Percentiles rank a stretch among this genome's conserved stretches.
Evolutionary conservation across 2,797 vertebrate species (phyloP).

Genomic region (Decapterus maruadsi): DNA sequence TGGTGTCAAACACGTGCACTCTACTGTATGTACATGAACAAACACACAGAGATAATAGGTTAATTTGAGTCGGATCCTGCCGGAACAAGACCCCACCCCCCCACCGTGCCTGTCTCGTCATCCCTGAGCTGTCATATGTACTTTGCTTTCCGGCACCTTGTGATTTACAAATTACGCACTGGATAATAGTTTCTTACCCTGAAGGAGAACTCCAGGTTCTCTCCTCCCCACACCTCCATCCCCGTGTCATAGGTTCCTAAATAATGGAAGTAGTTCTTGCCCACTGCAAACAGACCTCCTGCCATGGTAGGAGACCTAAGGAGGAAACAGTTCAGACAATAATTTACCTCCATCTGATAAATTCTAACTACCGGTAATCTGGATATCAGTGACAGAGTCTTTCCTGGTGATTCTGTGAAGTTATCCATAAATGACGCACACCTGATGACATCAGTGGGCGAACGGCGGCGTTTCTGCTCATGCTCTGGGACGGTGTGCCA

Average conservation of each 20-base stretch:
- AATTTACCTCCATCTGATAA: background rate
- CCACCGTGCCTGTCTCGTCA: too few species aligned
- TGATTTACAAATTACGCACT: too few species aligned
- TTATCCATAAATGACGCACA: conserved; percentile 55
- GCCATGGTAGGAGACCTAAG: conserved; percentile 98
- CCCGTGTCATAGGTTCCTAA: conserved; percentile 98
- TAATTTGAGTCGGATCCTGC: too few species aligned
- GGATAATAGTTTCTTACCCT: conserved; percentile 86
- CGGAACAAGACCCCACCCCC: too few species aligned
- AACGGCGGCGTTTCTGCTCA: conserved; percentile 88
- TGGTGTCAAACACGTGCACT: background rate
- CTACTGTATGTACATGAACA: background rate
- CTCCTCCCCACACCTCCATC: conserved; percentile 99
- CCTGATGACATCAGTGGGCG: conserved; percentile 94
- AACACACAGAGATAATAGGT: background rate
- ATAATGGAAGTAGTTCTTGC: conserved; percentile 95
- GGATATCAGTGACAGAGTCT: background rate
- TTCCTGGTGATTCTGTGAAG: background rate
- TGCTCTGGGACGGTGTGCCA: conserved; percentile 91
- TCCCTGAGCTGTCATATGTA: too few species aligned
- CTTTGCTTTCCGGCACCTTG: too few species aligned
- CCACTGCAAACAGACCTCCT: conserved; percentile 95
- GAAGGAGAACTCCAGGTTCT: conserved; percentile 99
- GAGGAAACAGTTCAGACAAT: background rate
- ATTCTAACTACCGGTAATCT: background rate